Evolutionary conservation across 2,113 vertebrate species (phyloP).

Genomic region (Dendropsophus ebraccatus): DNA sequence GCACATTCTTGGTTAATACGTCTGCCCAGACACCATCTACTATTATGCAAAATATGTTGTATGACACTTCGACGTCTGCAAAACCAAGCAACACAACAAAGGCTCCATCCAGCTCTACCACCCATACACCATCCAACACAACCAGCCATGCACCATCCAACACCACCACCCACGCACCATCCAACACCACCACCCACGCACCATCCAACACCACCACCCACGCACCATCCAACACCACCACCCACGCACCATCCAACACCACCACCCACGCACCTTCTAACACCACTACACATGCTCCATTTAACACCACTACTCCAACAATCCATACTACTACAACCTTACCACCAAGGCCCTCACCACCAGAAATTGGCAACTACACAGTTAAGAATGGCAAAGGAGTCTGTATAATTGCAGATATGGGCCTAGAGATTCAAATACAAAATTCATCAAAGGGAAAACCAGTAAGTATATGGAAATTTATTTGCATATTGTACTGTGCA

Average conservation of each 20-base stretch:
- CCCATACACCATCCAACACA: background rate
- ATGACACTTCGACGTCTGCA: background rate
- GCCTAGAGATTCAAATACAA: slow-evolving; percentile 72
- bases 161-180: no score
- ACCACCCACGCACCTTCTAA: background rate
- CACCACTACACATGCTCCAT: background rate
- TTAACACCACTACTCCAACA: background rate
- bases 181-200: no score
- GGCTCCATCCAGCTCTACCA: background rate
- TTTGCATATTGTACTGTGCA: background rate
- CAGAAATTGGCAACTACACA: slow-evolving; percentile 72
- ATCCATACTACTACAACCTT: slow-evolving; percentile 44
- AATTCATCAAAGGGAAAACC: slow-evolving; percentile 65
- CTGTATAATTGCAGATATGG: slow-evolving; percentile 80
- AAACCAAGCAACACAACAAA: background rate
- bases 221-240: no score
- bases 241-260: background rate
- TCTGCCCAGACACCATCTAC: background rate
- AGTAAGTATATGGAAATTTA: background rate
- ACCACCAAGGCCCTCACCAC: slow-evolving; percentile 50
- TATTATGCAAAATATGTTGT: background rate
- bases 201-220: no score
- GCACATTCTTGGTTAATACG: background rate
- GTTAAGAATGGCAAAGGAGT: slow-evolving; percentile 59
- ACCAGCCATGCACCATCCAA: background rate